Evolutionary conservation across 2,888 invertebrate genomes (phyloP).

Genomic region (Sminthurinus aureus): DNA sequence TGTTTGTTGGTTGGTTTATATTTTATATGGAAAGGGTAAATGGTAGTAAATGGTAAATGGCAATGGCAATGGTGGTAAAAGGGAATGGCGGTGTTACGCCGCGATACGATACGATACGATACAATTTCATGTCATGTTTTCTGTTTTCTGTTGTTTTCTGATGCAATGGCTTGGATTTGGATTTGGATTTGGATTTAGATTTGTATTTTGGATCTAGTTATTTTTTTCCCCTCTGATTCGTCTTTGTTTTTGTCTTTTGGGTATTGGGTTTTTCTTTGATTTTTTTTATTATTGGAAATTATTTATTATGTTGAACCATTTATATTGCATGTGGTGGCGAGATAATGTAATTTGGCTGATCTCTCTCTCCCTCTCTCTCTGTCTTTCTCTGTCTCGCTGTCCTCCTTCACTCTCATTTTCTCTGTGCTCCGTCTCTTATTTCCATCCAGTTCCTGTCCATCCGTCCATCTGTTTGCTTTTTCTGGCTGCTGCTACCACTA

Average conservation of each 20-base stretch:
- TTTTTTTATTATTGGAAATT: conserved; percentile 1
- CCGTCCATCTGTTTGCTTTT: conserved; percentile 8
- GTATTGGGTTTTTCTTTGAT: neutral
- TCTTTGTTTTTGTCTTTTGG: neutral
- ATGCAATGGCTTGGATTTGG: too few relatives aligned
- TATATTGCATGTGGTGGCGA: neutral
- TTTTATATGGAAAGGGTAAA: too few relatives aligned
- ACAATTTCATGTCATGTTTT: neutral
- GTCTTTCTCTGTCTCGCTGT: neutral
- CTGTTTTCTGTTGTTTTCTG: too few relatives aligned
- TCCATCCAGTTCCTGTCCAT: neutral
- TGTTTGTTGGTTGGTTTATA: too few relatives aligned
- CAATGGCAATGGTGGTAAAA: too few relatives aligned
- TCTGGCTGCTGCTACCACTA: neutral
- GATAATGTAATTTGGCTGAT: neutral
- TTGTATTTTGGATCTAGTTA: too few relatives aligned
- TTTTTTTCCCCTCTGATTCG: neutral
- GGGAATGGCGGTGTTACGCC: too few relatives aligned
- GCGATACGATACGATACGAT: too few relatives aligned
- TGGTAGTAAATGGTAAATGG: too few relatives aligned
- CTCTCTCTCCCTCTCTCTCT: neutral
- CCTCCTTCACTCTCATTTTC: too few relatives aligned
- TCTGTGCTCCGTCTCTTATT: neutral
- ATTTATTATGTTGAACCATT: neutral
- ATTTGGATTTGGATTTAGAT: too few relatives aligned